A percentile compares a stretch with the other conserved stretches of the same genome.
Evolutionary conservation across 2,797 vertebrate genomes (phyloP).

Genomic region (Smutsia gigantea): DNA sequence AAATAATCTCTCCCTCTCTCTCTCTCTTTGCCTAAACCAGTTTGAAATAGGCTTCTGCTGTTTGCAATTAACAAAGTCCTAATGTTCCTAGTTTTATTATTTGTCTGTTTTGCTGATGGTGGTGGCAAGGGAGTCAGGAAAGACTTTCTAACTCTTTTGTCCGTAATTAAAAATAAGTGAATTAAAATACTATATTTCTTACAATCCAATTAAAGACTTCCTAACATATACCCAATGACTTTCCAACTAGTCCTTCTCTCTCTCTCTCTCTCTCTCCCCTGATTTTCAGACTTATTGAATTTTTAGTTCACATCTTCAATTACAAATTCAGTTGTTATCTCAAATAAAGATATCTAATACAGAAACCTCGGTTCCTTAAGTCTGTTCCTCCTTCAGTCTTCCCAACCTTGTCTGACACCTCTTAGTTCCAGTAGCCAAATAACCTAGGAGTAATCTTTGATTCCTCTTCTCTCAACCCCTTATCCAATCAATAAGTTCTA

Average conservation of each 20-base stretch:
- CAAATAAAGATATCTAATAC: not conserved
- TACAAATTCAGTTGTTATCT: not conserved
- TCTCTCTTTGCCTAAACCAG: not conserved
- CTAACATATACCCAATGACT: not conserved
- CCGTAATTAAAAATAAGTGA: not conserved
- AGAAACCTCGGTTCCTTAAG: conserved; percentile 22
- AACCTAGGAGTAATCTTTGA: not conserved
- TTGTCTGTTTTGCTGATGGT: not conserved
- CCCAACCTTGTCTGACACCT: not conserved
- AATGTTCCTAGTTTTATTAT: not conserved
- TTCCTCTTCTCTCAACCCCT: not conserved
- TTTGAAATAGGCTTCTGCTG: not conserved
- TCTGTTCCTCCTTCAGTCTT: not conserved
- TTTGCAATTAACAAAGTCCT: not conserved
- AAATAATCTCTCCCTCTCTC: not conserved
- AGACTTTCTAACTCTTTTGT: not conserved
- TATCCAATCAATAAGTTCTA: not conserved
- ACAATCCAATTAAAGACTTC: not conserved
- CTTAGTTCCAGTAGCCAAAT: not conserved
- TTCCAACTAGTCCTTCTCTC: not conserved
- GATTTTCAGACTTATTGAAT: not conserved
- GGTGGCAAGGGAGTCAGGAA: not conserved
- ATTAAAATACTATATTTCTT: not conserved
- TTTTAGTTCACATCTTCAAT: not conserved
- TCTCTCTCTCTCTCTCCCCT: not conserved